Evolutionary conservation across 1,140 invertebrate genomes (phyloP), one percentile per base, ranked within the genome.

Genomic region (Eumeta japonica): DNA sequence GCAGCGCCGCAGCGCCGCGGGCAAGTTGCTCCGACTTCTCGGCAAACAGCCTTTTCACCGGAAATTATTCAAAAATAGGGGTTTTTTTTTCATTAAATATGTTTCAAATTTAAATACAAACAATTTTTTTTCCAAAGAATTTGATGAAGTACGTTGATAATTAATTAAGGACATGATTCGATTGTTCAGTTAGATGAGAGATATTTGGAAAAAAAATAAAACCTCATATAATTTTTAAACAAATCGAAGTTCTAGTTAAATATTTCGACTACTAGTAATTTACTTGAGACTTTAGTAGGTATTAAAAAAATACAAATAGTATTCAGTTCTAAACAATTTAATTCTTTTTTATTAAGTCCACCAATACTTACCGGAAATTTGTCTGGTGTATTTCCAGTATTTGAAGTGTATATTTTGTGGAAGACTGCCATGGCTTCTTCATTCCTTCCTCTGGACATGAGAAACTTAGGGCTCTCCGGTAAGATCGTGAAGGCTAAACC

Each of bases 391-490:
- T 78, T 76, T 3, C 81, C 79, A 9, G 79, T 84, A 45, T 89
- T 89, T 2, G 75, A 51, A 0, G 58, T 51, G 46, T 81, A 86
- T 4, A 87, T 82, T 19, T 46, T 73, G 24, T 57, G 54, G 35
- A 87, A 83, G 1, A 86, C 70, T 16, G 68, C 37, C 31, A 87
- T 50, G 0, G 87, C 85, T 47, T 87, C 83, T 0, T 81, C 75
- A 41, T 84, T 86, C 29, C 80, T 78, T 36, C 86, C 84, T 49
- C 80, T 73, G 0, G 84, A 82, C 81, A 92, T 86, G 0, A 90
- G 64, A 59, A 88, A 92, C 62, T 90, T 90, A 3, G 89, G 89
- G 53, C 86, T 91, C 59, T 92, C 90, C 0, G 87, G 84, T 3
- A 90, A 76, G 46, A 85, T 84, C 29, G 80, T 72, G 31, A 89